These are phyloP conservation scores for Mercenaria mercenaria DNA, from an alignment of 1,140 invertebrate genomes.

Conservation along the genomic window DNA sequence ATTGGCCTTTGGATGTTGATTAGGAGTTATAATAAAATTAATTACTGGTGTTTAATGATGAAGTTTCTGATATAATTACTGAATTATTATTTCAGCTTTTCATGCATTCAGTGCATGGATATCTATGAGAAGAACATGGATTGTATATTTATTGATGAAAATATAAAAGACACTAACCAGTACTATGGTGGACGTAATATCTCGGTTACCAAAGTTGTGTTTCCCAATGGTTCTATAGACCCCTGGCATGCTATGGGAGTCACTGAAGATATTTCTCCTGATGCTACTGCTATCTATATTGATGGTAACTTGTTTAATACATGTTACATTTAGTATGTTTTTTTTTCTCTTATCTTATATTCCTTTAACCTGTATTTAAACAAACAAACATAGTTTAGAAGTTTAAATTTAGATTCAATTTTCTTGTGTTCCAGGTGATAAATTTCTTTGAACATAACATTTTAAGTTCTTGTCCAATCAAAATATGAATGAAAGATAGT, in stretches of 20 bases:
- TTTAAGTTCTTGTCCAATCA: no score
- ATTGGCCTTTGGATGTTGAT: no score
- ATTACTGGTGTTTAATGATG: no score
- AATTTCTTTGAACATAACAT: no score
- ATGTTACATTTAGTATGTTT: not conserved
- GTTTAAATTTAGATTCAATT: no score
- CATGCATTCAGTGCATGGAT: conserved; percentile 93
- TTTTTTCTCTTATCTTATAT: no score
- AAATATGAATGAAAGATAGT: no score
- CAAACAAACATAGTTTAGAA: no score
- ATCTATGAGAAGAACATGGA: conserved; percentile 91
- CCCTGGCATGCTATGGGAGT: conserved; percentile 95
- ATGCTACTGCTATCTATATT: conserved; percentile 84
- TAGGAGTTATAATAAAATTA: no score
- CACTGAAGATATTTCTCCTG: conserved; percentile 78
- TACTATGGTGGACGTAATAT: conserved; percentile 93
- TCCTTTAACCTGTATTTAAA: no score
- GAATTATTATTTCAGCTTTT: conserved; percentile 89
- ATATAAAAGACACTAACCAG: conserved; percentile 91
- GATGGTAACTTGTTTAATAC: conserved; percentile 77
- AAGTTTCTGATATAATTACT: no score
- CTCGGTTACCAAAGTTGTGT: conserved; percentile 91
- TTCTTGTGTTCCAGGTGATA: no score
- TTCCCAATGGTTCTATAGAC: conserved; percentile 96
- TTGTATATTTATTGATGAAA: conserved; percentile 88